Conservation (phyloP, 2,113 vertebrate species). For the Myotis davidii region DNA sequence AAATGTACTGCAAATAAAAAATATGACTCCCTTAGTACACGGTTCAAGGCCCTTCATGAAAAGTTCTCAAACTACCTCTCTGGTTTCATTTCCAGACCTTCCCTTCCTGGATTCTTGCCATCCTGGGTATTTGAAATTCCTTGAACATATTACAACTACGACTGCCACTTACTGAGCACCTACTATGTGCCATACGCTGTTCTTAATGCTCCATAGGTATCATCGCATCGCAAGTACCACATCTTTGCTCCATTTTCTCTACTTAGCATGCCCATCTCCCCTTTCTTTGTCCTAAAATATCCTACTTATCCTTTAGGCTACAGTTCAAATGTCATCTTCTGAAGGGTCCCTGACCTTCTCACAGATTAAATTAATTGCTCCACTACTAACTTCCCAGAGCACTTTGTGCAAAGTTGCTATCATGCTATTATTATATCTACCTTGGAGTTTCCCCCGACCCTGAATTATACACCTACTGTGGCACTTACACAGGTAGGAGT, state of each 20-base stretch:
- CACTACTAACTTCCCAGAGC: not conserved
- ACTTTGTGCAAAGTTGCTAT: not conserved
- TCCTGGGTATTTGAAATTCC: not conserved
- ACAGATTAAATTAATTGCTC: not conserved
- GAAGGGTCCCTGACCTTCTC: not conserved
- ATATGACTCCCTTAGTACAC: not conserved
- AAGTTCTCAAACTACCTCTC: not conserved
- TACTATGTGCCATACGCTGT: too few species aligned
- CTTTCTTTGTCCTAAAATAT: not conserved
- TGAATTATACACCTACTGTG: not conserved
- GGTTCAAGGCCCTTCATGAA: not conserved
- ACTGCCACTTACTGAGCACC: too few species aligned
- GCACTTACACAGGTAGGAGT: not conserved
- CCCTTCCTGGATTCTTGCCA: not conserved
- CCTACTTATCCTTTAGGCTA: not conserved
- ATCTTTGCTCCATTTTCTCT: not conserved
- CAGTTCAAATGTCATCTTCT: not conserved
- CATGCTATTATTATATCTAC: not conserved
- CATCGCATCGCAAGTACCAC: not conserved
- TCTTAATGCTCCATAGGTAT: not conserved
- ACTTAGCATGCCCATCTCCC: not conserved
- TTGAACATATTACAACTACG: not conserved
- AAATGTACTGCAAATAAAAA: not conserved
- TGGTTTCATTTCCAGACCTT: not conserved
- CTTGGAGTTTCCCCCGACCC: not conserved